These are phyloP conservation scores for Hydroisotoma schaefferi DNA, from an alignment of 2,888 invertebrate species.

Conservation along the genomic window DNA sequence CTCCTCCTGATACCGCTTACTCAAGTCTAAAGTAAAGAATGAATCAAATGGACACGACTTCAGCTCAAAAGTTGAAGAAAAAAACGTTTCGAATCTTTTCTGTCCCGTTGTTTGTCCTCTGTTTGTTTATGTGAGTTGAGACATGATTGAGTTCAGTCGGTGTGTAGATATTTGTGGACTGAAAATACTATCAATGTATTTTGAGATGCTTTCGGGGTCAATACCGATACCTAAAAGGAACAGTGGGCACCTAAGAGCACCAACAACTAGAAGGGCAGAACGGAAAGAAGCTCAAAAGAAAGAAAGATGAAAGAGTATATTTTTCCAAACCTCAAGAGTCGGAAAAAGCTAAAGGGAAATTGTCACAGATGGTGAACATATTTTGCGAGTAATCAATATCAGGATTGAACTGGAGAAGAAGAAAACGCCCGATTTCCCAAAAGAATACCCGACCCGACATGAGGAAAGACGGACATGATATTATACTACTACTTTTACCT, in stretches of 20 bases:
- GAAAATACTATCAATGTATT: too few species aligned
- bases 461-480: slow-evolving; percentile 12
- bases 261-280: too few species aligned
- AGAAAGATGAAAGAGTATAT: slow-evolving; percentile 1
- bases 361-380: slow-evolving; percentile 21
- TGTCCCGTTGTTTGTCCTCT: too few species aligned
- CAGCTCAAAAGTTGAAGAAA: too few species aligned
- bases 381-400: slow-evolving; percentile 19
- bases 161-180: too few species aligned
- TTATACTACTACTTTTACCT: slow-evolving; percentile 4
- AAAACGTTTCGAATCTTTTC: too few species aligned
- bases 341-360: slow-evolving; percentile 12
- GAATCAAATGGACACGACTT: too few species aligned
- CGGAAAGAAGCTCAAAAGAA: not conserved
- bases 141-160: too few species aligned
- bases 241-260: too few species aligned
- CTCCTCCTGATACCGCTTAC: too few species aligned
- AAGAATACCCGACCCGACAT: slow-evolving; percentile 18
- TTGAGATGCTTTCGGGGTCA: slow-evolving; percentile 6
- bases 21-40: too few species aligned
- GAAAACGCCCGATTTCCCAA: slow-evolving; percentile 17
- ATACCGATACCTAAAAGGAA: not conserved
- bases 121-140: too few species aligned
- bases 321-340: slow-evolving; percentile 9
- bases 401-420: slow-evolving; percentile 1